Base-by-base conservation (phyloP, 2,888 invertebrate genomes). In the Parnassius mnemosyne region DNA sequence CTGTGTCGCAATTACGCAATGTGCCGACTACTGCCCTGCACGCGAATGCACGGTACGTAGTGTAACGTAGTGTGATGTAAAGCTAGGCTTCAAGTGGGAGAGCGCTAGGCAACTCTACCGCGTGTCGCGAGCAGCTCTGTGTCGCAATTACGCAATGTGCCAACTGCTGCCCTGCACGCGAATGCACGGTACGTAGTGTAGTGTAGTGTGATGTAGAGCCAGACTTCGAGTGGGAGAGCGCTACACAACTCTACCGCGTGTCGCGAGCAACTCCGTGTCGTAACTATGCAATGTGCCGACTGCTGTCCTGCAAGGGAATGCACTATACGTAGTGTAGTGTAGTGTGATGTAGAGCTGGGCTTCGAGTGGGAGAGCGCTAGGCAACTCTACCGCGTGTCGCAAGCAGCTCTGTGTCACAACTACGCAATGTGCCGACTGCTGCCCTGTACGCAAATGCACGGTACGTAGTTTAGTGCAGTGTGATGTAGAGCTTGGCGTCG, bases 91-190 rank as follows among this genome's bases (percentile, higher is more conserved):
- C 16, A 77, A 71, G 67, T 77, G 78, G 78, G 78, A 74, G 72
- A 72, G 73, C 63, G 70, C 60, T 42, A 65, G 54, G 69, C 71
- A 66, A 61, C 75, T 83, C 20, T 83, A 79, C 72, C 75, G 76
- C 57, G 83, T 88, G 76, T 73, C 87, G 10, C 82, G 88, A 47
- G 89, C 85, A 13, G 76, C 79, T 65, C 82, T 85, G 12, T 83
- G 85, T 68, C 80, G 81, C 54, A 80, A 78, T 34, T 86, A 87
- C 79, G 74, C 80, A 65, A 77, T 89, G 73, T 89, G 89, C 67
- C 78, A 86, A 0, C 55, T 55, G 25, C n/a, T 46, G n/a, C 42
- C 42, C 3, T 11, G 10, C 44, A 11, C 43, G 16, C 16, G 16
- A 16, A 16, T 16, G 16, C 16, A 16, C 16, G 34, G 34, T 34